phyloP scores from a whole-genome alignment of 2,888 invertebrate genomes.

The Linnaemya vulpina region DNA sequence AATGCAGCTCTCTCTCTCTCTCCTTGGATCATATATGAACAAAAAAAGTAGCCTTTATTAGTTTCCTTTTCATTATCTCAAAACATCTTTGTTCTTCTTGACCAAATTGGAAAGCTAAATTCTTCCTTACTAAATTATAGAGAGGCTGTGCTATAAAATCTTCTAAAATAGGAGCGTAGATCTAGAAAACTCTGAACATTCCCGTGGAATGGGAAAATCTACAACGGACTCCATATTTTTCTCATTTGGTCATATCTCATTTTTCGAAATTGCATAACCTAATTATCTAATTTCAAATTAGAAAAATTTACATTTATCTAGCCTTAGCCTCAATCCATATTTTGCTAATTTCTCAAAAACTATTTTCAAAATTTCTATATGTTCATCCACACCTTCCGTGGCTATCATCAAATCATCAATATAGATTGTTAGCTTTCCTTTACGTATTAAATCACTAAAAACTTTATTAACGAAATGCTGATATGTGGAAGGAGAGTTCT shows the following conservation, averaged over 20 bases:
- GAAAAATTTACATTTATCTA: constrained; percentile 4
- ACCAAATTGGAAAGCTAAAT: not conserved
- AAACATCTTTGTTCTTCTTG: constrained; percentile 13
- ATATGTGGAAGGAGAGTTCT: constrained; percentile 57
- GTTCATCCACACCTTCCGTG: constrained; percentile 11
- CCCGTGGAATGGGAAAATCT: constrained; percentile 37
- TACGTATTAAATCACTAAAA: constrained; percentile 49
- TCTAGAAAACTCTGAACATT: constrained; percentile 19
- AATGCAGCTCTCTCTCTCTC: constrained; percentile 5
- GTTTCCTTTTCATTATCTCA: constrained; percentile 26
- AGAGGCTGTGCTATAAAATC: not conserved
- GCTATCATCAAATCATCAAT: constrained; percentile 68
- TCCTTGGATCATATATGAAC: constrained; percentile 48
- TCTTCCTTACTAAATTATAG: constrained; percentile 3
- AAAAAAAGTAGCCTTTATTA: constrained; percentile 46
- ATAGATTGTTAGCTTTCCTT: constrained; percentile 46
- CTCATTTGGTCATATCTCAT: constrained; percentile 45
- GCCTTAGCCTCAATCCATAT: not conserved
- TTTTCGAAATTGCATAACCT: constrained; percentile 44
- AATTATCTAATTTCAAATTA: constrained; percentile 9
- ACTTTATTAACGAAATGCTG: constrained; percentile 57
- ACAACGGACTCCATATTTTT: constrained; percentile 37
- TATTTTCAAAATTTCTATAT: not conserved
- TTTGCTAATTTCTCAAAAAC: not conserved
- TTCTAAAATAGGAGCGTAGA: constrained; percentile 12